Evolutionary conservation across 2,888 invertebrate genomes (phyloP).

Genomic region (Melieria omissa): DNA sequence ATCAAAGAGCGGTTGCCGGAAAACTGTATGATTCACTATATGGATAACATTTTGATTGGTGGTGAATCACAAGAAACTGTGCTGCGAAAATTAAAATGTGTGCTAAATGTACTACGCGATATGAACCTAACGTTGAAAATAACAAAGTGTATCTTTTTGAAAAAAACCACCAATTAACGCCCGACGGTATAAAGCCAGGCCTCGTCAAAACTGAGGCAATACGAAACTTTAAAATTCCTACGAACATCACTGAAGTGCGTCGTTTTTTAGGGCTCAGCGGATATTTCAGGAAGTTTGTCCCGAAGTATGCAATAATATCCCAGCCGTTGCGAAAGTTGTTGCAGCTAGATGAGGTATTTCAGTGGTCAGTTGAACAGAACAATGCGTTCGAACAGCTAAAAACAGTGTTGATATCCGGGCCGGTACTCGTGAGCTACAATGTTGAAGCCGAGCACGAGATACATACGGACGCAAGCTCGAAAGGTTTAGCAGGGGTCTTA

Average conservation of each 20-base stretch:
- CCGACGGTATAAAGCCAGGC: constrained; percentile 25
- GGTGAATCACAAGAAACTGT: no score
- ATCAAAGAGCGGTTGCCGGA: no score
- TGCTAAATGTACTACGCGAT: no score
- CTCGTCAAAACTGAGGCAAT: constrained; percentile 11
- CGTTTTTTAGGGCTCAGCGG: constrained; percentile 21
- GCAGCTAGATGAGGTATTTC: constrained; percentile 3
- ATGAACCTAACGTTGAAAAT: no score
- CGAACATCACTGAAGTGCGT: no score
- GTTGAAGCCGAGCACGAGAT: constrained; percentile 13
- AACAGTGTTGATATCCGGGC: constrained; percentile 1
- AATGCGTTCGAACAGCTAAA: neutral
- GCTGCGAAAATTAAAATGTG: no score
- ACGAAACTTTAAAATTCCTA: no score
- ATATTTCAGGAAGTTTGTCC: constrained; percentile 23
- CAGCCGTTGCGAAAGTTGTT: constrained; percentile 15
- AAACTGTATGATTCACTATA: no score
- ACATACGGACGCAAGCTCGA: neutral
- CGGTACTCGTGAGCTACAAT: constrained; percentile 2
- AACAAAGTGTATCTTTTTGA: no score
- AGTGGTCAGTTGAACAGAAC: neutral
- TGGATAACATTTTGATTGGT: no score
- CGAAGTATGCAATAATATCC: neutral
- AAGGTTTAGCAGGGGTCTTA: no score
- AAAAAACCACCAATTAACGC: neutral